phyloP scores from a whole-genome alignment of 1,140 invertebrate species.

The Copidosoma floridanum region DNA sequence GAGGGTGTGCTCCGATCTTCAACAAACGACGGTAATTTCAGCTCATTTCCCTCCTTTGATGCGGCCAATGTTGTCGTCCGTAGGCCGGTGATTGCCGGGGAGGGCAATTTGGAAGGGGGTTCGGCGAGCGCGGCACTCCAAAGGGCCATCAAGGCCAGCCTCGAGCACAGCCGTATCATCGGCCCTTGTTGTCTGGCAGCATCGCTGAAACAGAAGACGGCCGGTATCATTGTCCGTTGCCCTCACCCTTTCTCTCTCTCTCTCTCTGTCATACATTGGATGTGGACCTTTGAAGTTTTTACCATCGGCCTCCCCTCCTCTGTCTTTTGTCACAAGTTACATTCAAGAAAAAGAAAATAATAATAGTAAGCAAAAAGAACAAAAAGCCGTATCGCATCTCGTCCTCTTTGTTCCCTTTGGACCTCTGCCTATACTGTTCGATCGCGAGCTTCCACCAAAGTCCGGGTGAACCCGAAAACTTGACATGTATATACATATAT shows the following conservation, averaged over 20 bases:
- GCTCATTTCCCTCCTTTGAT: not conserved
- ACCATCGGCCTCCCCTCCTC: not conserved
- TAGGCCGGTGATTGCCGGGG: not conserved
- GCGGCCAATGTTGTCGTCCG: not conserved
- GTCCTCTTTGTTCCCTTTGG: no score
- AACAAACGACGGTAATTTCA: not conserved
- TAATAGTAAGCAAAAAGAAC: no score
- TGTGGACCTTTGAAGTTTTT: not conserved
- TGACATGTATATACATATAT: no score
- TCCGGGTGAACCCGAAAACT: no score
- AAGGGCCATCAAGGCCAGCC: constrained; percentile 23
- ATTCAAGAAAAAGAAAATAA: no score
- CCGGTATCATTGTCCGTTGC: not conserved
- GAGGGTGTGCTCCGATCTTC: not conserved
- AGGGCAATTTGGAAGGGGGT: no score
- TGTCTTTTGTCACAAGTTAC: no score
- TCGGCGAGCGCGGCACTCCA: not conserved
- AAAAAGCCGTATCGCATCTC: no score
- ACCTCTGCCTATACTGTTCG: no score
- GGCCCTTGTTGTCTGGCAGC: not conserved
- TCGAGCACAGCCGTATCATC: constrained; percentile 21
- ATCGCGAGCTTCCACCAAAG: no score
- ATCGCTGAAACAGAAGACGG: constrained; percentile 7
- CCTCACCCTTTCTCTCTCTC: not conserved
- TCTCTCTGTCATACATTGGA: not conserved